These are phyloP conservation scores for Axis porcinus DNA, from an alignment of 2,113 vertebrate genomes.

Conservation along the genomic window DNA sequence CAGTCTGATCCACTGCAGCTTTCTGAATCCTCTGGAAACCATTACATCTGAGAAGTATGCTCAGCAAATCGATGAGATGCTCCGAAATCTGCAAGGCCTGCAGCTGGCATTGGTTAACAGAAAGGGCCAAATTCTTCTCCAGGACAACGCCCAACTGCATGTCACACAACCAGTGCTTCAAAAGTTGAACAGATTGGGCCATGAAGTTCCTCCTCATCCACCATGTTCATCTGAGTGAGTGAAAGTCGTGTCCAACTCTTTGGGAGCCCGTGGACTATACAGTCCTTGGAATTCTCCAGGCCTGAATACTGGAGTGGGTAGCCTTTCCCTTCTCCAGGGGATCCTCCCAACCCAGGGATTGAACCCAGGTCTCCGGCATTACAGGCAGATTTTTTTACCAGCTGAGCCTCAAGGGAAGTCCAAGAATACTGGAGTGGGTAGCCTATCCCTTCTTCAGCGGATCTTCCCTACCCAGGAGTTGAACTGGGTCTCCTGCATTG, in stretches of 20 bases:
- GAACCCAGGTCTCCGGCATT: not conserved
- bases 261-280: not conserved
- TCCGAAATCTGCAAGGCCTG: not conserved
- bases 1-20: not conserved
- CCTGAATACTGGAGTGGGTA: not conserved
- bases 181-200: not conserved
- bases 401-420: not conserved
- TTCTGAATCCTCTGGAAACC: not conserved
- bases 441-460: too few relatives aligned
- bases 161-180: not conserved
- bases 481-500: too few relatives aligned
- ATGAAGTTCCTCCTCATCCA: not conserved
- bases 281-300: not conserved
- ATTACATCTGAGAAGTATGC: not conserved
- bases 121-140: not conserved
- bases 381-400: not conserved
- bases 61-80: not conserved
- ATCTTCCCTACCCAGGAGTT: too few relatives aligned
- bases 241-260: not conserved
- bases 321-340: not conserved
- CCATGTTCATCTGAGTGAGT: not conserved
- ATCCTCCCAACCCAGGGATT: not conserved
- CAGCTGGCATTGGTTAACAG: not conserved
- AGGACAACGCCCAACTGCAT: not conserved
- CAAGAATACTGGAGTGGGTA: too few relatives aligned